Percentiles rank a stretch among this genome's conserved stretches.
Evolutionary conservation across 2,797 vertebrate genomes (phyloP).

Genomic region (Megaceryle alcyon): DNA sequence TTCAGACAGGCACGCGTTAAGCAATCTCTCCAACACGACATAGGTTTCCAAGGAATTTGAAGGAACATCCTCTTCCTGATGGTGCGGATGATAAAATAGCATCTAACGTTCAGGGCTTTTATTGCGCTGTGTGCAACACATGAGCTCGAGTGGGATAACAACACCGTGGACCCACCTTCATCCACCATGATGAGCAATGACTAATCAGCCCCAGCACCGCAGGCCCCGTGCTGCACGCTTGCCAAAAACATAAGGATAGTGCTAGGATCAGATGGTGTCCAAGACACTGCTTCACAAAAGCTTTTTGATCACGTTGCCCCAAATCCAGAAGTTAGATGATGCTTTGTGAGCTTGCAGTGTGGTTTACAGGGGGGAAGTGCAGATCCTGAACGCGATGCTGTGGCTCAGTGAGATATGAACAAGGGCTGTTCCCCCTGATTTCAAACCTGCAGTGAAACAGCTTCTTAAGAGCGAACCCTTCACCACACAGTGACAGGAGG

Average conservation of each 20-base stretch:
- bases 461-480: background rate
- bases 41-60: background rate
- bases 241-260: background rate
- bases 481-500: fast-evolving
- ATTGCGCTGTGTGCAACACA: background rate
- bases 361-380: background rate
- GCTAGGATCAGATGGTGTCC: background rate
- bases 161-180: background rate
- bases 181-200: background rate
- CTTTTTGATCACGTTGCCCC: background rate
- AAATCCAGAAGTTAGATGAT: fast-evolving
- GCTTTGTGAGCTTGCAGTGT: background rate
- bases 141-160: fast-evolving
- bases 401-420: background rate
- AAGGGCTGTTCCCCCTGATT: background rate
- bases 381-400: background rate
- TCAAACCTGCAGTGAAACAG: background rate
- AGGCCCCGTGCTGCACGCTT: background rate
- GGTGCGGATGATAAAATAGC: background rate
- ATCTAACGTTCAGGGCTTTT: background rate
- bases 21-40: background rate
- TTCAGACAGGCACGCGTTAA: background rate
- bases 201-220: background rate
- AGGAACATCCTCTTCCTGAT: background rate
- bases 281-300: background rate